Evolutionary conservation across 2,113 vertebrate genomes (phyloP), one percentile per base, ranked within the genome.

Genomic region (Aleadryas rufinucha): DNA sequence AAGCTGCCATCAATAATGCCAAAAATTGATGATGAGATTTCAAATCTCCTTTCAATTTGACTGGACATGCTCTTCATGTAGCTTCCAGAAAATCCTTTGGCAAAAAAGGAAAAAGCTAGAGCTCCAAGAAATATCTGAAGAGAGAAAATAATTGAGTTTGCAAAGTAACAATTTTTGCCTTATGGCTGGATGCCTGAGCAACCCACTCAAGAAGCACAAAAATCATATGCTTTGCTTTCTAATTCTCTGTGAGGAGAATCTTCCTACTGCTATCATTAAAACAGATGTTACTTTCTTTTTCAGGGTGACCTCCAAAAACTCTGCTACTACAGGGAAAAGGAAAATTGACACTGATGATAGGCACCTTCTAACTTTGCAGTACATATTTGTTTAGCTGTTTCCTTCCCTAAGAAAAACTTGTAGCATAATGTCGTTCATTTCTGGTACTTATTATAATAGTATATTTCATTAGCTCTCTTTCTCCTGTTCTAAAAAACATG

Each of bases 21-120:
- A n/a, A 95, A 70, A 64, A 97, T 81, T 5, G 97, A 97, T 4
- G 97, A 97, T 7, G 98, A 92, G 65, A 98, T 97, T 87, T 98
- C 98, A 88, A 98, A 98, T 44, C 97, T 95, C 81, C 97, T 95
- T 76, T 98, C 98, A 57, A 98, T 97, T 87, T 98, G 98, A 68
- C 96, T 98, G 50, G 96, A 87, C 87, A 97, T 96, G 57, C 98
- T 98, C 47, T 98, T 98, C 95, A 97, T 96, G 79, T 98, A 98
- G 72, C 97, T 97, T 57, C 97, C 97, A 82, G 97, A 95, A 87
- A 98, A 79, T 84, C 97, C 96, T 97, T 98, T 98, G 83, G 97
- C 96, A 95, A 98, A 98, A 94, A 95, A 97, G 71, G 92, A 96
- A 87, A 98, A 97, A 45, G 98, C 94, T 79, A 98, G 94, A 42